Evolutionary conservation across 1,140 invertebrate genomes (phyloP), one percentile per base, ranked within the genome.

Genomic region (Lordiphosa stackelbergi): DNA sequence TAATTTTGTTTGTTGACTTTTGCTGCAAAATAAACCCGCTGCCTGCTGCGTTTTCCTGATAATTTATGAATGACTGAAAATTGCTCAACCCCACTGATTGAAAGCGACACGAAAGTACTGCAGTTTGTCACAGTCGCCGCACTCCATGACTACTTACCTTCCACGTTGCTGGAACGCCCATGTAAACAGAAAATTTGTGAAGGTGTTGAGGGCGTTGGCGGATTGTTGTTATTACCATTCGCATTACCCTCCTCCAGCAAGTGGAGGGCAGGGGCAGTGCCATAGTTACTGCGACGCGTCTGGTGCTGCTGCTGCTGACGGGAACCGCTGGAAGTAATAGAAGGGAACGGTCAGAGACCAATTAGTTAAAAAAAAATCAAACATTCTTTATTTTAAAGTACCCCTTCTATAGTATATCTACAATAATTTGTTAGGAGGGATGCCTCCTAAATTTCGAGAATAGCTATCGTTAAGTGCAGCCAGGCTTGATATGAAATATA

Each of bases 61-160:
- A 70, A 78, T 78, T 78, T 78, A 74, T 81, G 74, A 78, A 79
- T 79, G 75, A 78, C 54, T 70, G 70, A 54, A 78, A 78, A 78
- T 81, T 74, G 74, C 57, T 63, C 43, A 57, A 47, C 55, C 61
- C 46, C 55, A 47, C 65, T 74, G 74, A 79, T 81, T 79, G 74
- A 81, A 79, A 74, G 61, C 70, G 74, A 79, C 74, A 78, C 75
- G 74, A 73, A 70, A 79, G 56, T 73, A 62, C 52, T 55, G 48
- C 36, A 58, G 73, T 62, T 60, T 71, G 69, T 71, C 72, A 69
- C 54, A 54, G 28, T 53, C 35, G 19, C 49, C 6, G 16, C 12
- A 8, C 12, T 6, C 34, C 41, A 42, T 24, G 7, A 36, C 47
- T 11, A 41, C 35, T 22, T 58, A 81, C 75, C 68, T 75, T 83